phyloP scores from a whole-genome alignment of 1,140 invertebrate genomes.

The Micrasema longulum region DNA sequence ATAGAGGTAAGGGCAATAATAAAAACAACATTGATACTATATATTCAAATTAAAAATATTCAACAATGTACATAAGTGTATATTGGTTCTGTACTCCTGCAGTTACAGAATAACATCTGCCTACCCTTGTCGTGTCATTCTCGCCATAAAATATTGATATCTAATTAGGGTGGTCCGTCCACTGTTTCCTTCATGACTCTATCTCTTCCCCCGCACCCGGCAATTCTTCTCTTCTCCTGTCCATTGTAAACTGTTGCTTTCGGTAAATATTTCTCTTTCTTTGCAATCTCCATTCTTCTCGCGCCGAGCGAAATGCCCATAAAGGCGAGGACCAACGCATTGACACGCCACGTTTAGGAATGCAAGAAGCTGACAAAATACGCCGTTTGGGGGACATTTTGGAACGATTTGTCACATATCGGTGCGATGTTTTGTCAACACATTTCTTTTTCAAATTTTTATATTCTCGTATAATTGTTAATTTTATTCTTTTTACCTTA shows the following conservation, averaged over 20 bases:
- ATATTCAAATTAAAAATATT: no score
- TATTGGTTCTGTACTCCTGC: slow-evolving; percentile 19
- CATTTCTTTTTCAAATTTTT: no score
- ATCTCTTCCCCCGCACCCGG: slow-evolving; percentile 44
- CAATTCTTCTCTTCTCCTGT: slow-evolving; percentile 14
- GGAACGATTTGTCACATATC: no score
- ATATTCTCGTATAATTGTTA: no score
- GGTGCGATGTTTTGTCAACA: no score
- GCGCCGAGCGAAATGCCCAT: background rate
- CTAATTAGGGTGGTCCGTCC: slow-evolving; percentile 49
- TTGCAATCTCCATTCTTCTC: slow-evolving; percentile 17
- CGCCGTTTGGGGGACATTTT: no score
- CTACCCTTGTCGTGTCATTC: slow-evolving; percentile 42
- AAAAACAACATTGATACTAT: no score
- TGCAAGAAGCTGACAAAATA: background rate
- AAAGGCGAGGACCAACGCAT: slow-evolving; percentile 24
- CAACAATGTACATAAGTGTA: background rate
- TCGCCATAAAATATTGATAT: slow-evolving; percentile 52
- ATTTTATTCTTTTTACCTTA: no score
- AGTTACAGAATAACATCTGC: slow-evolving; percentile 38
- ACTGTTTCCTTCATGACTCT: slow-evolving; percentile 43
- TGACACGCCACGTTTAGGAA: slow-evolving; percentile 33
- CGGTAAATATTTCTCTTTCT: slow-evolving; percentile 34
- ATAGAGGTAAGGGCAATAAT: no score
- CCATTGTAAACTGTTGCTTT: slow-evolving; percentile 23